phyloP scores from a whole-genome alignment of 23 tunicate species.

The Styela clava region DNA sequence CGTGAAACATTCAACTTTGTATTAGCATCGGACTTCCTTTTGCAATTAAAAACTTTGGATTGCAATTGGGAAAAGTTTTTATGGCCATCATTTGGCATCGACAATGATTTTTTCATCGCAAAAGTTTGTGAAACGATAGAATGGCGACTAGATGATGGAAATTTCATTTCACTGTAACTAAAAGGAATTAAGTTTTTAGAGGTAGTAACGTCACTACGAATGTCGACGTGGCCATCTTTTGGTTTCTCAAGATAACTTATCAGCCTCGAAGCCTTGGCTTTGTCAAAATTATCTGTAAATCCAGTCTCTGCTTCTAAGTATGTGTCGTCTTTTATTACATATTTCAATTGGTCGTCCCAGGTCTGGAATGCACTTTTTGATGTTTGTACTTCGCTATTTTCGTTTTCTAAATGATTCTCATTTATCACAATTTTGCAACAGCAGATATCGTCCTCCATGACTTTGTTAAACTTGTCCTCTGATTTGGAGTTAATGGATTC shows the following conservation, averaged over 20 bases:
- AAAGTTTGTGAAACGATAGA: background rate
- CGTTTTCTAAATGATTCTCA: background rate
- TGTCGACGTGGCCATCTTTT: background rate
- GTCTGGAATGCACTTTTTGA: background rate
- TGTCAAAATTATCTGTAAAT: background rate
- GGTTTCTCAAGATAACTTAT: conserved; percentile 10
- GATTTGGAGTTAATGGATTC: background rate
- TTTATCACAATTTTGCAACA: background rate
- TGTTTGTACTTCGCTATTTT: background rate
- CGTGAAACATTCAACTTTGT: background rate
- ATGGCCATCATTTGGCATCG: background rate
- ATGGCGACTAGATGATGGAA: background rate
- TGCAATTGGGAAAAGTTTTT: background rate
- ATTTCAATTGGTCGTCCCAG: background rate
- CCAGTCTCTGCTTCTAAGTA: background rate
- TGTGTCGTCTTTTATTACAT: background rate
- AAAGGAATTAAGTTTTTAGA: background rate
- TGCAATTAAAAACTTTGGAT: background rate
- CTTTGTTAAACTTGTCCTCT: background rate
- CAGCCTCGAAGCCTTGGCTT: background rate
- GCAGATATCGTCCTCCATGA: background rate
- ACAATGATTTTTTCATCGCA: background rate
- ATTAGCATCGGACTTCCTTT: background rate
- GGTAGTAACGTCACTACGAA: background rate
- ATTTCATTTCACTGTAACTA: conserved; percentile 11